Evolutionary conservation across 1,140 invertebrate genomes (phyloP).

Genomic region (Cydia fagiglandana): DNA sequence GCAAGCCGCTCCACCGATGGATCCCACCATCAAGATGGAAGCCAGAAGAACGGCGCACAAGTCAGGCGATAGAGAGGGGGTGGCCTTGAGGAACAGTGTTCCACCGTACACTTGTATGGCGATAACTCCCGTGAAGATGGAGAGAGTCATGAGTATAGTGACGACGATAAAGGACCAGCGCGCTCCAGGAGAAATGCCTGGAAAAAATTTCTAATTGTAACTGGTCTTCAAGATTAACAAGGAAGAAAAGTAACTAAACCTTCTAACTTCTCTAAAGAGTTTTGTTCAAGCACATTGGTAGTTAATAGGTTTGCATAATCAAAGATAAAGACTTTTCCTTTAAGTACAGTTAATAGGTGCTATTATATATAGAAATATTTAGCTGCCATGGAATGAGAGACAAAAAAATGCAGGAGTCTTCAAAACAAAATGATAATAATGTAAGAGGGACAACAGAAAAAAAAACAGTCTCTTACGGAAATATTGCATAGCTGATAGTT

Average conservation of each 20-base stretch:
- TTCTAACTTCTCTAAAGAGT: too few species aligned
- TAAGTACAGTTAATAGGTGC: too few species aligned
- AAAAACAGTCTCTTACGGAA: slow-evolving; percentile 12
- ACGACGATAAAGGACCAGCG: slow-evolving; percentile 28
- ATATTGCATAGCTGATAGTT: slow-evolving; percentile 4
- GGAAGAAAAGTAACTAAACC: too few species aligned
- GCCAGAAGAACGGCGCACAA: slow-evolving; percentile 23
- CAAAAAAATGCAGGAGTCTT: background rate
- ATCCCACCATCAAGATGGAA: background rate
- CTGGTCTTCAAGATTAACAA: background rate
- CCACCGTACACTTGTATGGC: slow-evolving; percentile 30
- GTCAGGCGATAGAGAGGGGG: slow-evolving; percentile 1
- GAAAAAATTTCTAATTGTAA: background rate
- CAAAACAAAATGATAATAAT: background rate
- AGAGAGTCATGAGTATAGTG: background rate
- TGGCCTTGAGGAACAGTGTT: slow-evolving; percentile 17
- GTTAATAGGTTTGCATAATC: too few species aligned
- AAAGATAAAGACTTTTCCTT: too few species aligned
- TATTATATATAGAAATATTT: too few species aligned
- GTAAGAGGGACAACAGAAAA: too few species aligned
- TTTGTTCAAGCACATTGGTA: too few species aligned
- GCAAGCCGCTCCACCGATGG: background rate
- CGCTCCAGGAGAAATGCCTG: slow-evolving; percentile 35
- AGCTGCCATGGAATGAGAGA: too few species aligned
- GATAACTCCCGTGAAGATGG: slow-evolving; percentile 12